These are phyloP conservation scores for Apamea epomidion DNA, from an alignment of 2,888 invertebrate species.

Conservation along the genomic window DNA sequence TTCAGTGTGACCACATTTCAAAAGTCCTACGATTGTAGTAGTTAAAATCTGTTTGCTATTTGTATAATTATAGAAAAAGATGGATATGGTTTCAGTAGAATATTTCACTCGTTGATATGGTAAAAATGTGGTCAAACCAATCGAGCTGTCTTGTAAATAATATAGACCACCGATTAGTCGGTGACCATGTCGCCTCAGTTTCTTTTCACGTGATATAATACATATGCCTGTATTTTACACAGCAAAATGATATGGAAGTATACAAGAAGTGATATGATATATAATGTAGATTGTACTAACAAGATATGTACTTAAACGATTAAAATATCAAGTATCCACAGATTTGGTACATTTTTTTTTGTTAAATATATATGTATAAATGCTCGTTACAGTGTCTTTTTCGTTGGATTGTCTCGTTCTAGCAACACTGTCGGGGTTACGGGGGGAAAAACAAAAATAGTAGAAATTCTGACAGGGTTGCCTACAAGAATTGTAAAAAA, in stretches of 20 bases:
- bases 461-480: slow-evolving; percentile 73
- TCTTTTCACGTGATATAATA: slow-evolving; percentile 80
- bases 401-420: slow-evolving; percentile 82
- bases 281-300: slow-evolving; percentile 88
- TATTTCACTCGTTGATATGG: slow-evolving; percentile 61
- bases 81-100: slow-evolving; percentile 59
- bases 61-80: slow-evolving; percentile 67
- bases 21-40: slow-evolving; percentile 61
- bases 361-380: slow-evolving; percentile 82
- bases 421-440: slow-evolving; percentile 81
- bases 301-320: slow-evolving; percentile 89
- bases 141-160: slow-evolving; percentile 69
- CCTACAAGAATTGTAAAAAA: slow-evolving; percentile 63
- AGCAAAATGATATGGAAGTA: slow-evolving; percentile 89
- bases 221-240: slow-evolving; percentile 84
- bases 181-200: slow-evolving; percentile 69
- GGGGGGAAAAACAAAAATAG: slow-evolving; percentile 75
- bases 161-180: slow-evolving; percentile 65
- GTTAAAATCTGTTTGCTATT: slow-evolving; percentile 54
- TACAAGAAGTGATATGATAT: slow-evolving; percentile 90
- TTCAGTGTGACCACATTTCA: slow-evolving; percentile 66
- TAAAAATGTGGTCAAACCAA: slow-evolving; percentile 69
- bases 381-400: slow-evolving; percentile 89
- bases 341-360: slow-evolving; percentile 84
- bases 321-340: slow-evolving; percentile 82